Percentiles rank a stretch among this genome's conserved stretches.
phyloP scores from a whole-genome alignment of 2,113 vertebrate species.

The Nestor notabilis region DNA sequence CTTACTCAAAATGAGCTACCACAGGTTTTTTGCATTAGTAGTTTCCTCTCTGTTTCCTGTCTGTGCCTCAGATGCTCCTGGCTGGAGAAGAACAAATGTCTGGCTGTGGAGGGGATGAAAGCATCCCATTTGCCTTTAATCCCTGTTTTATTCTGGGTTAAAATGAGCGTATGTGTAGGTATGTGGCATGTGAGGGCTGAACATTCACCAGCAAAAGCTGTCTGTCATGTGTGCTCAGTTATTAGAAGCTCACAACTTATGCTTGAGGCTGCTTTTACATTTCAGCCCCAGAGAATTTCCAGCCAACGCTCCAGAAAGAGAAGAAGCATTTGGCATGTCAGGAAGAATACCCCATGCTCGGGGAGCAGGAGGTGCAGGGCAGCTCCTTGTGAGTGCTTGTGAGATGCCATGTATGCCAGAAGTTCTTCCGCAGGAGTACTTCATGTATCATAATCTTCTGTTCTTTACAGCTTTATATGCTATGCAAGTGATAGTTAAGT shows the following conservation, averaged over 20 bases:
- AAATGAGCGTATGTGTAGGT: background rate
- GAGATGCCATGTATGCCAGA: background rate
- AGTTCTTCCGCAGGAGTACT: background rate
- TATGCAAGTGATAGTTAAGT: background rate
- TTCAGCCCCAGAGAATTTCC: background rate
- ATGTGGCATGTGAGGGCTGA: background rate
- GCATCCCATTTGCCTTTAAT: background rate
- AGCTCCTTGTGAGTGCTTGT: background rate
- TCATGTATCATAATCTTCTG: background rate
- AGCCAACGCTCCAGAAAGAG: background rate
- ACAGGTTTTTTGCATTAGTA: background rate
- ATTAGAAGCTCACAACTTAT: background rate
- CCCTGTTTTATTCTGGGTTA: background rate
- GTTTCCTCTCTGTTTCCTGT: slow-evolving; percentile 3
- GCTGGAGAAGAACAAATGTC: background rate
- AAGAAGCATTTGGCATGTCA: background rate
- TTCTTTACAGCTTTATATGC: background rate
- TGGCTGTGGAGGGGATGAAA: background rate
- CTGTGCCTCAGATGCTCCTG: background rate
- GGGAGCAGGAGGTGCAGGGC: background rate
- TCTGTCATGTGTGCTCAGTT: background rate
- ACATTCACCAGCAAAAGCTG: background rate
- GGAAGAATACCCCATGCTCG: background rate
- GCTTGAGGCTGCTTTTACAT: background rate
- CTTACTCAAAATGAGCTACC: background rate